Evolutionary conservation across 2,113 vertebrate species (phyloP), one percentile per base, ranked within the genome.

Genomic region (Lichenostomus cassidix): DNA sequence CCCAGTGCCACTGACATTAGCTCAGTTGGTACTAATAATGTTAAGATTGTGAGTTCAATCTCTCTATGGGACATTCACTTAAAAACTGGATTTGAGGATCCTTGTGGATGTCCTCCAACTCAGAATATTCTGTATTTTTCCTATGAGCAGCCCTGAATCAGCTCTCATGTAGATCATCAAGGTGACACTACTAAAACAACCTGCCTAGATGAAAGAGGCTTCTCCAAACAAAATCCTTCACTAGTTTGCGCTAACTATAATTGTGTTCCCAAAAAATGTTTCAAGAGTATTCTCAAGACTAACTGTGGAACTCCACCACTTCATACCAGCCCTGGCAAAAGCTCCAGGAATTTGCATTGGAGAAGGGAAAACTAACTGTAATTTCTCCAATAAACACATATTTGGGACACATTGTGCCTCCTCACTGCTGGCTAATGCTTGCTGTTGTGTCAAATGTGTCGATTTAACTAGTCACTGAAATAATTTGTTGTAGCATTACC

Each of bases 161-260:
- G 15, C 58, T 39, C 21, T 55, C 35, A 6, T 6, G 12, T 7
- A 67, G 27, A 15, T n/a, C 35, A 58, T 23, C 50, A 49, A 22
- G 3, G 0, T 20, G 35, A 49, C 44, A 59, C 24, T 50, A 19
- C 37, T 50, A 33, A 44, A 41, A 42, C 35, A 71, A 23, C 19
- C 9, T 50, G 23, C 15, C 37, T 29, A 25, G 0, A 0, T 17
- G 70, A 37, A n/a, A 1, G 9, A 19, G 21, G 12, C 27, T 39
- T 24, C 31, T 42, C 44, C 71, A 78, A 65, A 73, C 33, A 41
- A 73, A 77, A 39, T 27, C 52, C 23, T 44, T 53, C 75, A 46
- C 21, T 44, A 50, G 17, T 25, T 67, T 39, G 7, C 33, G 25
- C 14, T 81, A 39, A 23, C 18, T 52, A 29, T 11, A n/a, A 42